A percentile compares a stretch with the other conserved stretches of the same genome.
phyloP scores from a whole-genome alignment of 2,113 vertebrate species.

The Oncorhynchus kisutch region DNA sequence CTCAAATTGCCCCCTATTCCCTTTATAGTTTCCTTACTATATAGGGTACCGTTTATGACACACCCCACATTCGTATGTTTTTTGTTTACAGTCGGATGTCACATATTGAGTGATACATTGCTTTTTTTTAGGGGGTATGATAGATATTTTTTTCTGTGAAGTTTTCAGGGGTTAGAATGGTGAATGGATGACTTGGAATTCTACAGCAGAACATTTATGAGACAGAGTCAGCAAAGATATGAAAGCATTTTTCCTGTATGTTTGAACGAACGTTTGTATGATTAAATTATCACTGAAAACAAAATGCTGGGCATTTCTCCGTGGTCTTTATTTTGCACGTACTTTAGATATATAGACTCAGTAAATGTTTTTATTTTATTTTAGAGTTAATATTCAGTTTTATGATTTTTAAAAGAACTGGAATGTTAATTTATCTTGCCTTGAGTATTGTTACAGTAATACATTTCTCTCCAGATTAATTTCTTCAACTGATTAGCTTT shows the following conservation, averaged over 20 bases:
- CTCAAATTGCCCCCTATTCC: too few species aligned
- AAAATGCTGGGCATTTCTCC: slow-evolving; percentile 21
- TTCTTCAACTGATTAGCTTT: too few species aligned
- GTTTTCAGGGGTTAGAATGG: slow-evolving; percentile 46
- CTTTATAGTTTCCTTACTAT: too few species aligned
- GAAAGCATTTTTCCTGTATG: slow-evolving; percentile 83
- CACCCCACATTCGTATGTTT: slow-evolving; percentile 9
- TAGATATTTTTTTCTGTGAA: slow-evolving; percentile 35
- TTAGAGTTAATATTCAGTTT: too few species aligned
- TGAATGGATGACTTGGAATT: slow-evolving; percentile 75
- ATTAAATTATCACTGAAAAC: slow-evolving; percentile 95
- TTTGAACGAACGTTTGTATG: slow-evolving; percentile 97
- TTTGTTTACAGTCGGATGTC: slow-evolving; percentile 37
- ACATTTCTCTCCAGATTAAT: neutral
- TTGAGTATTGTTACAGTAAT: neutral
- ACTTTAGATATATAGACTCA: too few species aligned
- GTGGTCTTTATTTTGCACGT: slow-evolving; percentile 57
- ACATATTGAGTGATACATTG: slow-evolving; percentile 8
- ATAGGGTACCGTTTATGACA: too few species aligned
- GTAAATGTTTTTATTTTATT: too few species aligned
- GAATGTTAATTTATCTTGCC: too few species aligned
- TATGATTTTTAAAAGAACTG: too few species aligned
- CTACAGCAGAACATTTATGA: slow-evolving; percentile 70
- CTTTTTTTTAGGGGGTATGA: slow-evolving; percentile 51
- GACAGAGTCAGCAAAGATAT: slow-evolving; percentile 62